Evolutionary conservation across 1,140 invertebrate genomes (phyloP), one percentile per base, ranked within the genome.

Genomic region (Dysdera silvatica): DNA sequence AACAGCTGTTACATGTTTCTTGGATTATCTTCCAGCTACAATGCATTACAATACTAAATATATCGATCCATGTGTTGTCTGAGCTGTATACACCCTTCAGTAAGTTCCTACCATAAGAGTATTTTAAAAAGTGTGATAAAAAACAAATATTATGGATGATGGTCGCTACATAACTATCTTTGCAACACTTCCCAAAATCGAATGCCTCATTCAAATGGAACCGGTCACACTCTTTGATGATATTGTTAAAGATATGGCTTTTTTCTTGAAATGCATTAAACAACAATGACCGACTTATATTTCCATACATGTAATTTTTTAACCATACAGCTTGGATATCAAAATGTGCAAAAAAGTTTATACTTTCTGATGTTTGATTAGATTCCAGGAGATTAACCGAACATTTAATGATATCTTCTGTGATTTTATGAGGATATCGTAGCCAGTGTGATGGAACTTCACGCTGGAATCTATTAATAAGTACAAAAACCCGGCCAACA

Each of bases 381-480:
- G n/a, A n/a, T n/a, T n/a, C n/a, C n/a, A n/a, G n/a, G n/a, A n/a
- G n/a, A n/a, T n/a, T n/a, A n/a, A n/a, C n/a, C n/a, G n/a, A n/a
- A n/a, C n/a, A n/a, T n/a, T n/a, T n/a, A 4, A 41, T 63, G 10
- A 63, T 55, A 23, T 20, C 31, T 31, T 63, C 61, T 31, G 56
- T 63, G 2, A 56, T 23, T 47, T 43, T 29, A 24, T 63, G 61
- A 16, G 61, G 61, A 31, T 56, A 63, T 8, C 61, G 31, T 18
- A 63, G 18, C 61, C 61, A 63, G 23, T 56, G 61, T 0, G 20
- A 29, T 6, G 61, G 51, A 23, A 63, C 56, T 37, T 45, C 56
- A 48, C 56, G 61, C 7, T 55, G 53, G n/a, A 63, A 63, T 18
- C 51, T 55, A 31, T 63, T 63, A 20, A 63, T 10, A 48, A 63